Evolutionary conservation across 2,888 invertebrate genomes (phyloP), one percentile per base, ranked within the genome.

Genomic region (Chaetoderma sp.): DNA sequence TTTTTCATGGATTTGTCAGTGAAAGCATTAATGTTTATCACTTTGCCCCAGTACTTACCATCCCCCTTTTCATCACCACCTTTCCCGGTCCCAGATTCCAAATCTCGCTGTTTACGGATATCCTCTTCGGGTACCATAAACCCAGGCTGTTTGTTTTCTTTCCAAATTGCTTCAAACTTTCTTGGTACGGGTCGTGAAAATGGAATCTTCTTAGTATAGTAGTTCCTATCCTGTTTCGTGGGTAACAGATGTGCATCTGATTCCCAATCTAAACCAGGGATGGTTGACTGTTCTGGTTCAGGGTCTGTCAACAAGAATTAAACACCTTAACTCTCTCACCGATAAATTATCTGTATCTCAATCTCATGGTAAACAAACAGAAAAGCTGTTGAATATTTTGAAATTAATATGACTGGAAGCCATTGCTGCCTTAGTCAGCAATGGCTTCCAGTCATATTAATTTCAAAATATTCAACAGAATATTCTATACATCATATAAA

Each of bases 151-250:
- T 79, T 78, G 56, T 83, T 83, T 44, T 83, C 83, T 95, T 97
- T 79, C 98, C 98, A 98, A 75, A 96, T 95, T n/a, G 94, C 94
- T 88, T 97, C 96, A 88, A 98, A 98, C 82, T 95, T 94, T 78
- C 94, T 91, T 2, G 97, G 97, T 85, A 98, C 96, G 18, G 97
- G 97, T 86, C 97, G 96, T 77, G 96, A 94, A 83, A 95, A 97
- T 6, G 97, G 96, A 60, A 95, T 94, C 83, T 89, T 88, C 70
- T 87, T 86, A 36, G 67, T 67, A 1, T 74, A 33, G 70, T 61
- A 33, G 50, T 63, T 21, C 74, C 75, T 5, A 52, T 61, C 18
- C 68, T 65, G n/a, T 77, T 72, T 39, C 72, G 71, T 18, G 71
- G 71, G 25, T 32, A 73, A 74, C 57, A 75, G 67, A 0, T 65